Evolutionary conservation across 2,113 vertebrate genomes (phyloP).

Genomic region (Maccullochella peelii): DNA sequence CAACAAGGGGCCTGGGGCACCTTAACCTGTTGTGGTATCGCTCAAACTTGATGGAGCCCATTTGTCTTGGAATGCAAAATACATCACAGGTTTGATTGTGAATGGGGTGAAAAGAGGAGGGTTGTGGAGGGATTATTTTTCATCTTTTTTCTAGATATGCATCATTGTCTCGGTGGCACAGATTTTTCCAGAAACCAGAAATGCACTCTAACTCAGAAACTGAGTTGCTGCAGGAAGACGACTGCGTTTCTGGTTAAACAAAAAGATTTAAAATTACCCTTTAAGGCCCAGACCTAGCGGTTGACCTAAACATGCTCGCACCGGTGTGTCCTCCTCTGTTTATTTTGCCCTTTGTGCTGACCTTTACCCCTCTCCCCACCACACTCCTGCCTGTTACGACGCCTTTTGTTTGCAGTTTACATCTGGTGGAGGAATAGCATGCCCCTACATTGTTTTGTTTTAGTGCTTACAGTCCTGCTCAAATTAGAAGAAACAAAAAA

Average conservation of each 20-base stretch:
- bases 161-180: not conserved
- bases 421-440: slow-evolving; percentile 62
- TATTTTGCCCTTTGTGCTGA: slow-evolving; percentile 63
- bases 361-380: slow-evolving; percentile 62
- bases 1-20: not conserved
- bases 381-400: slow-evolving; percentile 46
- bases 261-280: too few relatives aligned
- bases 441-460: slow-evolving; percentile 66
- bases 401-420: slow-evolving; percentile 74
- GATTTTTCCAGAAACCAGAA: not conserved
- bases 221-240: too few relatives aligned
- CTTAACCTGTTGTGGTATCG: not conserved
- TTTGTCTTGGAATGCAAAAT: slow-evolving; percentile 25
- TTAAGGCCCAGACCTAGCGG: slow-evolving; percentile 1
- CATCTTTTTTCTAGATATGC: not conserved
- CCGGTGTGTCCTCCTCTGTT: slow-evolving; percentile 54
- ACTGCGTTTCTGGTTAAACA: too few relatives aligned
- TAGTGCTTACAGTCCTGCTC: slow-evolving; percentile 49
- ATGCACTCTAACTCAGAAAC: too few relatives aligned
- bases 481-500: slow-evolving; percentile 6
- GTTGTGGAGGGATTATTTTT: not conserved
- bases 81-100: not conserved
- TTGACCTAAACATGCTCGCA: slow-evolving; percentile 44
- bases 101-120: not conserved
- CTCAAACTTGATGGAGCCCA: slow-evolving; percentile 13